Evolutionary conservation across 2,888 invertebrate genomes (phyloP).

Genomic region (Dynastes hyllus): DNA sequence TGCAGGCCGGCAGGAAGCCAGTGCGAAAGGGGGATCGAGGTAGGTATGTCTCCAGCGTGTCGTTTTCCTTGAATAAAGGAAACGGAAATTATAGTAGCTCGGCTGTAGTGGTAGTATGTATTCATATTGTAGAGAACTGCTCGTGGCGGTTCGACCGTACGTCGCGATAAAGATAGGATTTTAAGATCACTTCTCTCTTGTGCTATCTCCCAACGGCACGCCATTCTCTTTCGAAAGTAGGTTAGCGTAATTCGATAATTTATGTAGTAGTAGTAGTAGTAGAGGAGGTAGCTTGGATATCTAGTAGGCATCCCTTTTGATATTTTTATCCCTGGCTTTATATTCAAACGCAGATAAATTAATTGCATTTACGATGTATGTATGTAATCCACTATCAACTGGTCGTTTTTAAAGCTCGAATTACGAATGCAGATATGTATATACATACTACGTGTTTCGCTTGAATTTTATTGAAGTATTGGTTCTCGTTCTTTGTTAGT

Average conservation of each 20-base stretch:
- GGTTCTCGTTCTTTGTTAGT: too few relatives aligned
- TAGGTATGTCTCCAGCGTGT: slow-evolving; percentile 11
- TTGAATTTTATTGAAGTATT: too few relatives aligned
- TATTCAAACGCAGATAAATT: too few relatives aligned
- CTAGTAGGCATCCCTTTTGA: slow-evolving; percentile 1
- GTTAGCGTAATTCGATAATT: slow-evolving; percentile 19
- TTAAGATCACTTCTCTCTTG: not conserved
- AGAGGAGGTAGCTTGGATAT: not conserved
- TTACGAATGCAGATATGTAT: too few relatives aligned
- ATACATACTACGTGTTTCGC: too few relatives aligned
- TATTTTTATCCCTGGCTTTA: not conserved
- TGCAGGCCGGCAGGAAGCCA: not conserved
- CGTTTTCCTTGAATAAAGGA: slow-evolving; percentile 13
- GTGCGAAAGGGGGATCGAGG: not conserved
- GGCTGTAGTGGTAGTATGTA: not conserved
- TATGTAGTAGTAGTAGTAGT: not conserved
- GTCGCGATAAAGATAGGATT: slow-evolving; percentile 8
- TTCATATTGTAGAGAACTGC: not conserved
- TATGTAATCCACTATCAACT: too few relatives aligned
- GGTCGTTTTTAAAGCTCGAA: too few relatives aligned
- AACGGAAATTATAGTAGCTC: slow-evolving; percentile 1
- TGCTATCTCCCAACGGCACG: not conserved
- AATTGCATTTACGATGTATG: too few relatives aligned
- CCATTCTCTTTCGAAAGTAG: slow-evolving; percentile 5
- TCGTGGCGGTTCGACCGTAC: not conserved